Evolutionary conservation across 2,113 vertebrate genomes (phyloP).

Genomic region (Nothobranchius kuhntae): DNA sequence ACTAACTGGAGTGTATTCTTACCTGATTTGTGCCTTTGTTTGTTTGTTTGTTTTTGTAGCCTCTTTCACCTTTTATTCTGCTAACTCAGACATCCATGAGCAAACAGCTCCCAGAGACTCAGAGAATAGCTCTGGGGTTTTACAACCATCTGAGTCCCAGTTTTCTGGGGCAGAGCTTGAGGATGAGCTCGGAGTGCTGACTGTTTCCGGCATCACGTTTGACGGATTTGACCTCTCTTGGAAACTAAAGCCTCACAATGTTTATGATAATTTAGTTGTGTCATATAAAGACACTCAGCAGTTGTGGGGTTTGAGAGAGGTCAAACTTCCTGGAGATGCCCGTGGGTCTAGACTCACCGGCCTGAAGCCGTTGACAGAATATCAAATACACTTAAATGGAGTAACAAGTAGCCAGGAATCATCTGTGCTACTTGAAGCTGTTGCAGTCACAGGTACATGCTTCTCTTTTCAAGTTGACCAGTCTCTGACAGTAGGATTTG

Average conservation of each 20-base stretch:
- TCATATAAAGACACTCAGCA: conserved; percentile 62
- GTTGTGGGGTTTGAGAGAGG: conserved; percentile 47
- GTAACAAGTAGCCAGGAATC: conserved; percentile 67
- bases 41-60: conserved; percentile 64
- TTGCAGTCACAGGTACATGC: conserved; percentile 77
- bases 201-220: conserved; percentile 55
- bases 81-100: conserved; percentile 57
- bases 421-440: conserved; percentile 62
- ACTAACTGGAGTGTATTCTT: background rate
- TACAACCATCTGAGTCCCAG: conserved; percentile 58
- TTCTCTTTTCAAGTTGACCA: conserved; percentile 26
- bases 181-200: conserved; percentile 56
- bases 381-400: conserved; percentile 74
- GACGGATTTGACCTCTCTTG: conserved; percentile 70
- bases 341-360: conserved; percentile 60
- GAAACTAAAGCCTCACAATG: conserved; percentile 40
- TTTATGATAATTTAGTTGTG: conserved; percentile 63
- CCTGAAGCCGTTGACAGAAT: conserved; percentile 68
- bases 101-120: conserved; percentile 45
- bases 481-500: conserved; percentile 4
- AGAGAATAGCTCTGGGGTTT: conserved; percentile 70
- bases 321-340: conserved; percentile 64
- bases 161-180: conserved; percentile 57
- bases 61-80: conserved; percentile 76
- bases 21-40: conserved; percentile 46